Base-by-base conservation (phyloP, 2,888 invertebrate species). In the Timema cristinae region DNA sequence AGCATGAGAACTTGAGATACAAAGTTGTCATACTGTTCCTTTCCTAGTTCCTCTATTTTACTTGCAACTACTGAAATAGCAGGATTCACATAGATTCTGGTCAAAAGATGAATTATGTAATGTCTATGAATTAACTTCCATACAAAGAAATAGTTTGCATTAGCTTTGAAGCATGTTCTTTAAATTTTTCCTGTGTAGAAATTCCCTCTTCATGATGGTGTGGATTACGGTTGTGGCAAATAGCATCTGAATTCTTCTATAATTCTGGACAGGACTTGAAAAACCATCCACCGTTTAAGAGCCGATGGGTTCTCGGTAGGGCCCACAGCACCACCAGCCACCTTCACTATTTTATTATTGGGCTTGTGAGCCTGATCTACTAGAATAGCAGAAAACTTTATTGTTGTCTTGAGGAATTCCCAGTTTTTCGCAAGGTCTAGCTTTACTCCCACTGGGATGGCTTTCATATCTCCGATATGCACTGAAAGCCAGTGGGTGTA, bases 341-440 rank as follows among this genome's bases (percentile, higher is more conserved):
- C 59, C 15, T 59, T 59, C 59, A 13, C n/a, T 9, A 59, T 59
- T 59, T 59, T 59, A 32, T 59, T 59, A n/a, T 59, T 59, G n/a
- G 15, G 59, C 59, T 59, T 32, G 32, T n/a, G 59, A 59, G 0
- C 59, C 15, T 59, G 15, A n/a, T 59, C 15, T 9, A 59, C 5
- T 5, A 1, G 59, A n/a, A 59, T n/a, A 59, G 59, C 15, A 59
- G 13, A 59, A n/a, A 59, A 59, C 59, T 59, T 59, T 59, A 15
- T 59, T 59, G 15, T 16, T 59, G 59, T 59, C 59, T 59, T 59
- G 59, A n/a, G 59, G 13, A 59, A n/a, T 59, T 0, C 59, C 59
- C 59, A 9, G 56, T 59, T 59, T 59, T 59, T 59, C 59, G 8
- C n/a, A 59, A 59, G n/a, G 9, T n/a, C 15, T 16, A 2, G n/a